These are phyloP conservation scores for Apotomis betuletana DNA, from an alignment of 2,888 invertebrate genomes.

Conservation along the genomic window DNA sequence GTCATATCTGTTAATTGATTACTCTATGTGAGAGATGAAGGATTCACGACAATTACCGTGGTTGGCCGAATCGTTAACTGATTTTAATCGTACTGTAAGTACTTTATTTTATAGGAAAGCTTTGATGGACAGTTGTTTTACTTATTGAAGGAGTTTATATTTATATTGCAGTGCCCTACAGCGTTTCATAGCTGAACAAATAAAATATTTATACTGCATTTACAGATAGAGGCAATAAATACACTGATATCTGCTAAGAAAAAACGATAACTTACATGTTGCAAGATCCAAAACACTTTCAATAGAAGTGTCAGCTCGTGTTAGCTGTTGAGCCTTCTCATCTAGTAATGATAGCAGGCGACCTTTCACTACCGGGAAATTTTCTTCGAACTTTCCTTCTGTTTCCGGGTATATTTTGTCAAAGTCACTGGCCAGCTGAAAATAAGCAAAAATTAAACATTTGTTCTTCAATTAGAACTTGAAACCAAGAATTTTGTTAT, in stretches of 20 bases:
- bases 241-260: background rate
- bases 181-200: no score
- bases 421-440: constrained; percentile 9
- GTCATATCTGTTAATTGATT: no score
- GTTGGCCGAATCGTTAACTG: no score
- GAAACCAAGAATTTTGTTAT: no score
- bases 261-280: background rate
- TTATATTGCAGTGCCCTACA: no score
- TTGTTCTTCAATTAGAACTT: no score
- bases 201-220: background rate
- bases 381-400: constrained; percentile 5
- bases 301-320: constrained; percentile 10
- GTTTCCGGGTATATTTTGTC: constrained; percentile 14
- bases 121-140: no score
- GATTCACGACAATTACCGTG: no score
- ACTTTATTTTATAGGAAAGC: no score
- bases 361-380: constrained; percentile 14
- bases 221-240: background rate
- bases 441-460: background rate
- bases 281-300: constrained; percentile 20
- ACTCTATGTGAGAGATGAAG: no score
- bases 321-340: constrained; percentile 14
- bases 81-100: no score
- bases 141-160: no score
- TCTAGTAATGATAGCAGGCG: constrained; percentile 1